Percentiles rank a stretch among this genome's conserved stretches.
These are phyloP conservation scores for Drosophila mojavensis DNA, from an alignment of 1,140 invertebrate species.

Conservation along the genomic window DNA sequence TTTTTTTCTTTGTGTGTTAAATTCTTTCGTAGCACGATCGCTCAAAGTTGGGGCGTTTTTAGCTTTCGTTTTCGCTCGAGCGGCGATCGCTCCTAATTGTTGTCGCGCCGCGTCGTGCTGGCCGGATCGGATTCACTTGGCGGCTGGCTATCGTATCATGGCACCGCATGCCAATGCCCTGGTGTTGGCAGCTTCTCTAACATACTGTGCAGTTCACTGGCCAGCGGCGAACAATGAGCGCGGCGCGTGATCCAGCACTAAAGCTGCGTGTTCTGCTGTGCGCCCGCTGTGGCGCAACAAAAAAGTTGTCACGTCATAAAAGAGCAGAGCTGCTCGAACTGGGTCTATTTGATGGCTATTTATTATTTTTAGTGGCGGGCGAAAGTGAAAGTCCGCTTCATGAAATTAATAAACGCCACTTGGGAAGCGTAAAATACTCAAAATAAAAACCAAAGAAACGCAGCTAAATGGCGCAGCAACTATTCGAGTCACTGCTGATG, in stretches of 20 bases:
- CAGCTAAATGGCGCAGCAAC: conserved; percentile 50
- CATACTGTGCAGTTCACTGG: conserved; percentile 27
- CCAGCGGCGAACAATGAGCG: conserved; percentile 26
- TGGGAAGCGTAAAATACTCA: conserved; percentile 58
- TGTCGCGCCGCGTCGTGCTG: conserved; percentile 65
- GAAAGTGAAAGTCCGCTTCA: conserved; percentile 76
- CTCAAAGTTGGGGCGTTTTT: conserved; percentile 36
- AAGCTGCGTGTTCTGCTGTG: conserved; percentile 37
- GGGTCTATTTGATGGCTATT: conserved; percentile 32
- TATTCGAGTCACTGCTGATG: conserved; percentile 42
- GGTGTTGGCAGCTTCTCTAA: conserved; percentile 55
- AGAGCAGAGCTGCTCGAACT: conserved; percentile 34
- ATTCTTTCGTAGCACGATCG: conserved; percentile 55
- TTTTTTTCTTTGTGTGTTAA: conserved; percentile 21
- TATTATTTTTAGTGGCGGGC: conserved; percentile 25
- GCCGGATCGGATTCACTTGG: conserved; percentile 66
- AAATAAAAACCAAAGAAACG: conserved; percentile 7
- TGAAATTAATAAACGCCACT: conserved; percentile 76
- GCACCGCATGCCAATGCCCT: conserved; percentile 19
- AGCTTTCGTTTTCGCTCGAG: conserved; percentile 73
- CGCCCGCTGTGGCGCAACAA: conserved; percentile 4
- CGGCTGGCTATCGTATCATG: conserved; percentile 46
- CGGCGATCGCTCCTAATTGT: conserved; percentile 63
- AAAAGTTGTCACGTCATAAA: conserved; percentile 71
- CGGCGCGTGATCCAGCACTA: conserved; percentile 64